Conservation (phyloP, 2,888 invertebrate species). For the Ophioninae sp. region DNA sequence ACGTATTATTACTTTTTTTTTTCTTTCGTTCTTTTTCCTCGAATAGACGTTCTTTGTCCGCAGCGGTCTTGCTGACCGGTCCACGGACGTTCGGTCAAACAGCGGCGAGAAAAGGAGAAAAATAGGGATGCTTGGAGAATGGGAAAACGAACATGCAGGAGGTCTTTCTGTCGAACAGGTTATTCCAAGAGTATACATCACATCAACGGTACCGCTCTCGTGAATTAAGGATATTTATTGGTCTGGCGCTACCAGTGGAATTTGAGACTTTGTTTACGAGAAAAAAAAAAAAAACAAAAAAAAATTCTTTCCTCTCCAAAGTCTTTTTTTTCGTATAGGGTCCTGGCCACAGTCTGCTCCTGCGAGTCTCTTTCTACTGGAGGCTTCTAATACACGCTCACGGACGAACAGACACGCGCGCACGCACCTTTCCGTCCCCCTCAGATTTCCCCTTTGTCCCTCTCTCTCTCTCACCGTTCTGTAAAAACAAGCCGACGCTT, state of each 20-base stretch:
- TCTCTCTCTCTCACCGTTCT: slow-evolving; percentile 68
- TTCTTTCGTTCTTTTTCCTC: neutral
- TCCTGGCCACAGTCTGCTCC: slow-evolving; percentile 44
- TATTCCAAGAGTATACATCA: slow-evolving; percentile 77
- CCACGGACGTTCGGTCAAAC: slow-evolving; percentile 40
- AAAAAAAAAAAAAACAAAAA: slow-evolving; percentile 47
- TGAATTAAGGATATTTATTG: slow-evolving; percentile 77
- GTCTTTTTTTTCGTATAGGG: slow-evolving; percentile 29
- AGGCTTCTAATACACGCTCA: slow-evolving; percentile 9
- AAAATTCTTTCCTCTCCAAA: slow-evolving; percentile 10
- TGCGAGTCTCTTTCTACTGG: slow-evolving; percentile 33
- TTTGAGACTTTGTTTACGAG: slow-evolving; percentile 72
- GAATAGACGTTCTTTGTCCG: slow-evolving; percentile 67
- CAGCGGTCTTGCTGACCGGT: slow-evolving; percentile 45
- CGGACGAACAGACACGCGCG: slow-evolving; percentile 14
- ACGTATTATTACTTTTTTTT: neutral
- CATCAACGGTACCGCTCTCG: slow-evolving; percentile 66
- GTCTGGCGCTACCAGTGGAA: slow-evolving; percentile 76
- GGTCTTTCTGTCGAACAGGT: slow-evolving; percentile 57
- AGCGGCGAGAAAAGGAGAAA: slow-evolving; percentile 12
- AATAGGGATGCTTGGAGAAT: slow-evolving; percentile 18
- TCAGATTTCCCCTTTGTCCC: slow-evolving; percentile 48
- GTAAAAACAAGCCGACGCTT: slow-evolving; percentile 69
- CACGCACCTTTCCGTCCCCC: slow-evolving; percentile 30
- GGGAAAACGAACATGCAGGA: slow-evolving; percentile 50